Evolutionary conservation across 1,140 invertebrate species (phyloP).

Genomic region (Bursaphelenchus mucronatus): DNA sequence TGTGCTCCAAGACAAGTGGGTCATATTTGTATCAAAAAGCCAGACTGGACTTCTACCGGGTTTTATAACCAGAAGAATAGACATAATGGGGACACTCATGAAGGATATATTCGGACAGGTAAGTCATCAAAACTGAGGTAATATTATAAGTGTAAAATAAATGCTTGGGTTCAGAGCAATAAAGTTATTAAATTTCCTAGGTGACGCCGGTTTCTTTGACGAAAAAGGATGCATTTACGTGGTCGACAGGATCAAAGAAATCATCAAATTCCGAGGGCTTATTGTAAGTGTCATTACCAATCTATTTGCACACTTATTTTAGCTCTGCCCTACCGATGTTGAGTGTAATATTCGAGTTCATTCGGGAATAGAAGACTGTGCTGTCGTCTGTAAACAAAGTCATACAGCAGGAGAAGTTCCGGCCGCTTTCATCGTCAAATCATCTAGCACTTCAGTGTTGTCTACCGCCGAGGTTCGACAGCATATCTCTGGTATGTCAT

Average conservation of each 20-base stretch:
- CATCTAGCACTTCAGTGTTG: slow-evolving; percentile 51
- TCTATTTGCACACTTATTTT: slow-evolving; percentile 21
- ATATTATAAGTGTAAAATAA: no score
- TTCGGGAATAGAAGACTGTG: slow-evolving; percentile 73
- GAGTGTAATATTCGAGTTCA: slow-evolving; percentile 73
- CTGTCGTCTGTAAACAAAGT: slow-evolving; percentile 75
- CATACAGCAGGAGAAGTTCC: slow-evolving; percentile 72
- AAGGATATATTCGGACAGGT: slow-evolving; percentile 52
- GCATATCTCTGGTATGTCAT: slow-evolving; percentile 41
- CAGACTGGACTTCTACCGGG: slow-evolving; percentile 56
- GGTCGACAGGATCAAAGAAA: slow-evolving; percentile 59
- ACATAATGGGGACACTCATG: slow-evolving; percentile 46
- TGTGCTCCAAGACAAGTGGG: slow-evolving; percentile 44
- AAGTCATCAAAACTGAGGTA: slow-evolving; percentile 19
- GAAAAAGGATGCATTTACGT: slow-evolving; percentile 59
- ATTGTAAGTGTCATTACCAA: slow-evolving; percentile 32
- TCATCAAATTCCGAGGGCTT: slow-evolving; percentile 51
- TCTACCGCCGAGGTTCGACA: slow-evolving; percentile 49
- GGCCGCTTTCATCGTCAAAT: slow-evolving; percentile 71
- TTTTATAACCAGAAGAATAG: slow-evolving; percentile 64
- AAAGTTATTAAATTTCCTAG: slow-evolving; percentile 67
- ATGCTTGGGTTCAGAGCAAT: slow-evolving; percentile 42
- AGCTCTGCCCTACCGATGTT: slow-evolving; percentile 80
- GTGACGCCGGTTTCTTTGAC: slow-evolving; percentile 58
- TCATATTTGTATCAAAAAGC: slow-evolving; percentile 39